Evolutionary conservation across 2,797 vertebrate genomes (phyloP), one percentile per base, ranked within the genome.

Genomic region (Chromobotia macracanthus): DNA sequence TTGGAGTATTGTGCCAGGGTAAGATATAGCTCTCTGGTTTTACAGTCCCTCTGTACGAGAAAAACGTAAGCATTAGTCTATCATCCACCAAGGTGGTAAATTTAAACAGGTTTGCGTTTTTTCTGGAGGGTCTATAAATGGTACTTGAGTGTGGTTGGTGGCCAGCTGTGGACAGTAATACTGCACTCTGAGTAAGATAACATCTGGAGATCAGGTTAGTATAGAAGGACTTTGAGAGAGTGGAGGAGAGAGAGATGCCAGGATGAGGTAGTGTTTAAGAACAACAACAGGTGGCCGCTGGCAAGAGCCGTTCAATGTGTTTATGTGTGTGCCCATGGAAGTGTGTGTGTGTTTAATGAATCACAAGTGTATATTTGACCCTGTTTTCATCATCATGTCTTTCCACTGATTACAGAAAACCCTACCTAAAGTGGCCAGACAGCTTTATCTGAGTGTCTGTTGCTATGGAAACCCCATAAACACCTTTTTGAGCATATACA

Each of bases 201-300:
- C 89, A 90, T 91, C 89, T 90, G 89, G 86, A 80, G 70, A 72
- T 78, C 84, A 83, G 82, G 87, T 82, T 84, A 77, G 70, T 76
- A 48, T 60, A 64, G 56, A 78, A 51, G 41, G 66, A 69, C 55
- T 70, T 66, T 71, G 61, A 63, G 60, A 78, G 75, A 76, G 73
- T 31, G 64, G 31, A 77, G n/a, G n/a, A 77, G 41, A 77, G 18
- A 50, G 56, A 28, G 70, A 72, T 72, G 60, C 69, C 77, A 79
- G 60, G 77, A 65, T 79, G 77, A 78, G 67, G 56, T 58, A 41
- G 46, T 53, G 78, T 79, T 82, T 75, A 72, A 83, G 72, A 84
- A 21, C 76, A 83, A 50, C 79, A 83, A 82, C 63, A 64, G 77
- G 70, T 78, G 51, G 67, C 58, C 69, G 12, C 46, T 75, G 67